phyloP scores from a whole-genome alignment of 2,888 invertebrate species.

The Falcaria lacertinaria region DNA sequence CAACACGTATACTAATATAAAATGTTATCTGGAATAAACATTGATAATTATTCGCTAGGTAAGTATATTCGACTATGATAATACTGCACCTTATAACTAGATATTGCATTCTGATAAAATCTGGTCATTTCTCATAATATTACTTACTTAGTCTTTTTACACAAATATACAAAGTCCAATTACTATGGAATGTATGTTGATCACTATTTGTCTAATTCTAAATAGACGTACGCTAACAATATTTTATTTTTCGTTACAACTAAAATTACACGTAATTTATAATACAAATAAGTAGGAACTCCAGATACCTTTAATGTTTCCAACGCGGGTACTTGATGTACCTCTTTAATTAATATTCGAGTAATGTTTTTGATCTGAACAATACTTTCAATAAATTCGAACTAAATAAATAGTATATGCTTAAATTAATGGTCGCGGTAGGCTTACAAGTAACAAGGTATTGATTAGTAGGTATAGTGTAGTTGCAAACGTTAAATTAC shows the following conservation, averaged over 20 bases:
- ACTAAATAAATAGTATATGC: constrained; percentile 7
- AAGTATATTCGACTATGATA: constrained; percentile 69
- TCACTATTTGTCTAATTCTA: constrained; percentile 22
- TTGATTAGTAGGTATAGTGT: too few species aligned
- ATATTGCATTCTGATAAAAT: constrained; percentile 79
- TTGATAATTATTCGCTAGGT: constrained; percentile 63
- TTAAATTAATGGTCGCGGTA: constrained; percentile 9
- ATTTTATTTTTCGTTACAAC: background rate
- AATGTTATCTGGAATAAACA: constrained; percentile 64
- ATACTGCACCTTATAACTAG: constrained; percentile 74
- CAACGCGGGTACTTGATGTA: constrained; percentile 28
- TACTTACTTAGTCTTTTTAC: constrained; percentile 61
- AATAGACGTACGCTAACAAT: background rate
- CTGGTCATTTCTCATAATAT: constrained; percentile 72
- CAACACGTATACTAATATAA: constrained; percentile 47
- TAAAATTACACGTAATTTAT: constrained; percentile 23
- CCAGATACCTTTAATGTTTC: constrained; percentile 54
- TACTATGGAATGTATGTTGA: constrained; percentile 51
- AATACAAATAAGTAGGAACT: constrained; percentile 68
- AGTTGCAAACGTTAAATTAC: too few species aligned
- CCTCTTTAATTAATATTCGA: constrained; percentile 54
- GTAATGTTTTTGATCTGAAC: constrained; percentile 39
- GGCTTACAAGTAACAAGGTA: constrained; percentile 14
- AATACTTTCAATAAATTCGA: constrained; percentile 14
- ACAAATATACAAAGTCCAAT: constrained; percentile 59